Evolutionary conservation across 2,888 invertebrate species (phyloP).

Genomic region (Eupithecia tripunctaria): DNA sequence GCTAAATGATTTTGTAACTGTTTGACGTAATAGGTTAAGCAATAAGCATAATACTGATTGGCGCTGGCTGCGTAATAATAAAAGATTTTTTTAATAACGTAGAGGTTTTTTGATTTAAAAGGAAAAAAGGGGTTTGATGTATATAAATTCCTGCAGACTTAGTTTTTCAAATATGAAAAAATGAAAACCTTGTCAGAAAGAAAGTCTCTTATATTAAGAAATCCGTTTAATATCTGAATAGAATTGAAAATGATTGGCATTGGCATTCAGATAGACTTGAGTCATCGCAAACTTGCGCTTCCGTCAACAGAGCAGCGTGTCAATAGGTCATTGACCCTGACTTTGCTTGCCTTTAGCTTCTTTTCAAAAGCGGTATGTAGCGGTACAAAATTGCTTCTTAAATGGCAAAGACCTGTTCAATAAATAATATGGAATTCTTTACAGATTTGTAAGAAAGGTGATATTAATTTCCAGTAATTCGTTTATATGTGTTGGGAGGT

Average conservation of each 20-base stretch:
- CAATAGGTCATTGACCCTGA: slow-evolving; percentile 63
- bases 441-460: background rate
- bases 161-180: background rate
- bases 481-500: background rate
- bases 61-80: background rate
- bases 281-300: slow-evolving; percentile 41
- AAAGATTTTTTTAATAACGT: background rate
- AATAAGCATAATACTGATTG: background rate
- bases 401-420: background rate
- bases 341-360: slow-evolving; percentile 13
- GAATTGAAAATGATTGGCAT: background rate
- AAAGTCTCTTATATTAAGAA: background rate
- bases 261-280: slow-evolving; percentile 56
- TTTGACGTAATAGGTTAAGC: background rate
- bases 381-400: background rate
- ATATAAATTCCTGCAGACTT: too few species aligned
- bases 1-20: background rate
- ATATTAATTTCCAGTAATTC: background rate
- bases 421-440: background rate
- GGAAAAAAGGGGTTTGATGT: too few species aligned
- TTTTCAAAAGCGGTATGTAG: slow-evolving; percentile 6
- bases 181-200: background rate
- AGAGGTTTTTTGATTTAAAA: background rate
- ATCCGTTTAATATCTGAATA: background rate
- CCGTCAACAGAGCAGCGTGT: slow-evolving; percentile 62